These are phyloP conservation scores for Camptogramma bilineatum DNA, from an alignment of 2,888 invertebrate genomes.

Conservation along the genomic window DNA sequence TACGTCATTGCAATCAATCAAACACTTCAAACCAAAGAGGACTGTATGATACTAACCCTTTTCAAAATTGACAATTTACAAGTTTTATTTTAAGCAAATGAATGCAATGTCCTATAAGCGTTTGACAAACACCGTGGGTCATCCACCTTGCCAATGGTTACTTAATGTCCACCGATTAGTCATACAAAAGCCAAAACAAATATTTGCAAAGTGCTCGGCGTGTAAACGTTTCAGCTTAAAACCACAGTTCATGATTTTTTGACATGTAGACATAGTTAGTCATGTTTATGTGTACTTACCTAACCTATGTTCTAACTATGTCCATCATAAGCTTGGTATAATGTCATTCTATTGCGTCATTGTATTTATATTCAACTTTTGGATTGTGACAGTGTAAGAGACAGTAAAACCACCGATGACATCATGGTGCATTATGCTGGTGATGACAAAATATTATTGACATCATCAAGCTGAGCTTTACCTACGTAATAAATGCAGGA, in stretches of 20 bases:
- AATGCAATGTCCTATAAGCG: slow-evolving; percentile 60
- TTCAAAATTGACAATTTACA: not conserved
- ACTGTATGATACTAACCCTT: no score
- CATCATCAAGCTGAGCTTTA: slow-evolving; percentile 15
- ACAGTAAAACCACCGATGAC: slow-evolving; percentile 15
- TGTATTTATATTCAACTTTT: slow-evolving; percentile 31
- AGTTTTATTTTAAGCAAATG: slow-evolving; percentile 35
- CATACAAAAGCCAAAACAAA: slow-evolving; percentile 66
- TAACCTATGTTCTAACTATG: not conserved
- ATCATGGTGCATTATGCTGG: slow-evolving; percentile 24
- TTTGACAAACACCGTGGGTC: slow-evolving; percentile 75
- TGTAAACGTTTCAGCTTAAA: slow-evolving; percentile 61
- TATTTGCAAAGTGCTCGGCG: slow-evolving; percentile 64
- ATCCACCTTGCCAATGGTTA: slow-evolving; percentile 75
- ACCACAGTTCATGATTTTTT: slow-evolving; percentile 57
- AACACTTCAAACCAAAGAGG: slow-evolving; percentile 41
- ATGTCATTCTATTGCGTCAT: slow-evolving; percentile 49
- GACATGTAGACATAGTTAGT: slow-evolving; percentile 52
- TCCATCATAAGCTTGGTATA: slow-evolving; percentile 31
- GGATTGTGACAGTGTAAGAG: slow-evolving; percentile 11
- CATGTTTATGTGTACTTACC: slow-evolving; percentile 36
- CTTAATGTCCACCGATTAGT: slow-evolving; percentile 79
- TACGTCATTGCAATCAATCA: slow-evolving; percentile 68
- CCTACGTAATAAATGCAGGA: slow-evolving; percentile 1
- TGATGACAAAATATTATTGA: slow-evolving; percentile 14